phyloP scores from a whole-genome alignment of 1,140 invertebrate genomes.

The Magallana ariakensis region DNA sequence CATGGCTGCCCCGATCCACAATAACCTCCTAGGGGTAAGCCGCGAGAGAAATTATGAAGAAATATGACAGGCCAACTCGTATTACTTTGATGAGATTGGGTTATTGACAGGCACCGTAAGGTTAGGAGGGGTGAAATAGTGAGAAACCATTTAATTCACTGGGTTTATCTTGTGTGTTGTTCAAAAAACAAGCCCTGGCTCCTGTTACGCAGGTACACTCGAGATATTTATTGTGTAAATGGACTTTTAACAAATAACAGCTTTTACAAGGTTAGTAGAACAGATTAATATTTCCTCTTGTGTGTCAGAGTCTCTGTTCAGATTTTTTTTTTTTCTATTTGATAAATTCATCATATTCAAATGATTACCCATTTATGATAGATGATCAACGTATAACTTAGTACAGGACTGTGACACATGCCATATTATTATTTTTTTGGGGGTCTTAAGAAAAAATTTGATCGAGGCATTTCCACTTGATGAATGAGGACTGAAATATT shows the following conservation, averaged over 20 bases:
- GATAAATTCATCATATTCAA: constrained; percentile 7
- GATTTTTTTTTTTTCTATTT: background rate
- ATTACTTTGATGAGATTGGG: constrained; percentile 41
- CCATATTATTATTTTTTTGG: background rate
- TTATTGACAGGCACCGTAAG: constrained; percentile 28
- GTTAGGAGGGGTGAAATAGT: background rate
- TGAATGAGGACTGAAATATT: constrained; percentile 10
- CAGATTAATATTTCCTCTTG: background rate
- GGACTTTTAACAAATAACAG: constrained; percentile 34
- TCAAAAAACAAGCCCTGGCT: background rate
- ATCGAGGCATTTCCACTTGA: background rate
- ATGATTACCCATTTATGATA: background rate
- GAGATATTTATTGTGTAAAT: constrained; percentile 16
- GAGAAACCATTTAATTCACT: constrained; percentile 30
- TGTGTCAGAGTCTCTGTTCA: no score
- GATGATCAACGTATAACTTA: background rate
- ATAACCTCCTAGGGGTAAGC: constrained; percentile 17
- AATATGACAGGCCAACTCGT: constrained; percentile 43
- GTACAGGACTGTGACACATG: background rate
- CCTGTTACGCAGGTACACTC: background rate
- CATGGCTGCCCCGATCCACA: constrained; percentile 27
- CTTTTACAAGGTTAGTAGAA: constrained; percentile 34
- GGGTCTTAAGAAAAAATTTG: background rate
- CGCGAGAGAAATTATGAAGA: constrained; percentile 40
- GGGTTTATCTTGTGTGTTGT: constrained; percentile 19